Evolutionary conservation across 2,797 vertebrate species (phyloP).

Genomic region (Poecilia wingei): DNA sequence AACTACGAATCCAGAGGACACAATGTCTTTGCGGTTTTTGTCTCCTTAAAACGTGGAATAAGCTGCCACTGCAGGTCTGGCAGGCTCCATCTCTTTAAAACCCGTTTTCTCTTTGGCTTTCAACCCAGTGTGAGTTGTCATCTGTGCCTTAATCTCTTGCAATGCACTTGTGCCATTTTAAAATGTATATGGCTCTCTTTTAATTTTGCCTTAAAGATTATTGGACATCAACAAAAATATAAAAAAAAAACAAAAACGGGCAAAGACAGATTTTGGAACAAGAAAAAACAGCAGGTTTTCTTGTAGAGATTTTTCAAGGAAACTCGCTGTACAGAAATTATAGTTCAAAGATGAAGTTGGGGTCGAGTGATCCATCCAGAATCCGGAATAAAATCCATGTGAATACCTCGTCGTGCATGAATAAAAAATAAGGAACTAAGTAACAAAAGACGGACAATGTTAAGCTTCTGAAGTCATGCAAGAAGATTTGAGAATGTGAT

Average conservation of each 20-base stretch:
- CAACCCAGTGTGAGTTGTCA: background rate
- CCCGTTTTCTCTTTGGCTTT: background rate
- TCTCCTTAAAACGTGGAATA: background rate
- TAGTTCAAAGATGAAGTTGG: background rate
- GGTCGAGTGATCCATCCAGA: background rate
- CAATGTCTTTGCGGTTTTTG: background rate
- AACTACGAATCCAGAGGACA: background rate
- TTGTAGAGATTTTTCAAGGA: background rate
- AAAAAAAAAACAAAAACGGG: background rate
- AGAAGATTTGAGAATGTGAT: background rate
- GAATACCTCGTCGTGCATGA: background rate
- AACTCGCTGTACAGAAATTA: background rate
- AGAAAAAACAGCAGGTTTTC: too few species aligned
- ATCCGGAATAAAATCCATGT: background rate
- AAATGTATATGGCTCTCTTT: background rate
- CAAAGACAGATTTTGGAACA: background rate
- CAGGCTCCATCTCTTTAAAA: background rate
- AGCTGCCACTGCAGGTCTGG: background rate
- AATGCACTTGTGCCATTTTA: background rate
- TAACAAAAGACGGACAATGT: background rate
- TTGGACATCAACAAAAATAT: background rate
- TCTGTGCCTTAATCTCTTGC: background rate
- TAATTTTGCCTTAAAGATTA: background rate
- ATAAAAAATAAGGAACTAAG: background rate
- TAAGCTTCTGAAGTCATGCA: background rate